Conservation (phyloP, 2,113 vertebrate species). For the Athene cunicularia region DNA sequence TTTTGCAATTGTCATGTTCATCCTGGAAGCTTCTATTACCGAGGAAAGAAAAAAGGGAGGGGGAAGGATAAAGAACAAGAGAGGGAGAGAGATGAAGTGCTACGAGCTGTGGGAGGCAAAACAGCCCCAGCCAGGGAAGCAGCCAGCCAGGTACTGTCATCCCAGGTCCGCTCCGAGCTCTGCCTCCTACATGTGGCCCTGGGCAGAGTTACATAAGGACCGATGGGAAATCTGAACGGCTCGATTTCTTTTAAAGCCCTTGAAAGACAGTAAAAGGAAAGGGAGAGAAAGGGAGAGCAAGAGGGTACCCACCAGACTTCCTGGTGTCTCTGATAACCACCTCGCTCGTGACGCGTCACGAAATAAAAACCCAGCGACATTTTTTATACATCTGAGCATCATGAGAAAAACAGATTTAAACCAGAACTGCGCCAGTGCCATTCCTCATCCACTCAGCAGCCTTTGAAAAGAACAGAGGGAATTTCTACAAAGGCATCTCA, state of each 20-base stretch:
- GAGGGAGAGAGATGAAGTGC: neutral
- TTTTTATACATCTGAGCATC: neutral
- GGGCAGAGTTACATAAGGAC: neutral
- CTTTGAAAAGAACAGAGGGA: slow-evolving; percentile 32
- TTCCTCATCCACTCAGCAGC: neutral
- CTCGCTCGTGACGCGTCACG: neutral
- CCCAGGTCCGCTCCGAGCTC: neutral
- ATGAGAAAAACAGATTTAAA: neutral
- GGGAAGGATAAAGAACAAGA: neutral
- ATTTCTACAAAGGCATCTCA: neutral
- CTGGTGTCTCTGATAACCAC: neutral
- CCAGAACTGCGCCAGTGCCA: neutral
- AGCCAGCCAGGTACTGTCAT: neutral
- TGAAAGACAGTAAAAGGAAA: neutral
- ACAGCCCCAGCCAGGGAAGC: neutral
- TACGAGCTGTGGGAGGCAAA: neutral
- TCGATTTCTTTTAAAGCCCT: neutral
- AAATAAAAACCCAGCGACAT: neutral
- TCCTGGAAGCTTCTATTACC: neutral
- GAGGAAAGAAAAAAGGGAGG: neutral
- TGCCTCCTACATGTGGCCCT: neutral
- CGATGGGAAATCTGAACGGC: neutral
- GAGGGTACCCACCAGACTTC: neutral
- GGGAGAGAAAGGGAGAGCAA: neutral
- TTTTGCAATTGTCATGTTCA: neutral